phyloP scores from a whole-genome alignment of 2,888 invertebrate species.

The Neoascia interrupta region DNA sequence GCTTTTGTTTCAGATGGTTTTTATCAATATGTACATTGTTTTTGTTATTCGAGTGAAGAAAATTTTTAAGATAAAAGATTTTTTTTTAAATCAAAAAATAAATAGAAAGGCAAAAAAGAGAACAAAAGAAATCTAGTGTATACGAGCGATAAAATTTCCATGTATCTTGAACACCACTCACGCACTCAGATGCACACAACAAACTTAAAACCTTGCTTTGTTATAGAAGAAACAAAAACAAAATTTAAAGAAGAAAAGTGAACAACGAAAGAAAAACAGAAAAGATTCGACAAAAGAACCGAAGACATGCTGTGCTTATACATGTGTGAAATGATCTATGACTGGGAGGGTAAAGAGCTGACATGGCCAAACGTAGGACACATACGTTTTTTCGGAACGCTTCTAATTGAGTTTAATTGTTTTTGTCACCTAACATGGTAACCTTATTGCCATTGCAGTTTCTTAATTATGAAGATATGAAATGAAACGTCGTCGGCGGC shows the following conservation, averaged over 20 bases:
- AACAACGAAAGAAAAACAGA: slow-evolving; percentile 15
- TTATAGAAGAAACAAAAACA: slow-evolving; percentile 35
- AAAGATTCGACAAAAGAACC: too few species aligned
- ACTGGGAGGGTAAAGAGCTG: too few species aligned
- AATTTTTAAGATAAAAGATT: slow-evolving; percentile 33
- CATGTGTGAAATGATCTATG: slow-evolving; percentile 17
- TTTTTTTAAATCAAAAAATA: slow-evolving; percentile 18
- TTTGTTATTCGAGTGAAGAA: slow-evolving; percentile 4
- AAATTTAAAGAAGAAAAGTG: slow-evolving; percentile 33
- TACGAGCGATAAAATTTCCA: slow-evolving; percentile 9
- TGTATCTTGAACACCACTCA: slow-evolving; percentile 1
- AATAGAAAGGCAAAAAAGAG: slow-evolving; percentile 17
- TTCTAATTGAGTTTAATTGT: slow-evolving; percentile 26
- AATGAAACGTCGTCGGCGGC: too few species aligned
- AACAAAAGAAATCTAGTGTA: neutral
- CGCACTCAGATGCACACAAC: slow-evolving; percentile 22
- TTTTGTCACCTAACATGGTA: slow-evolving; percentile 32
- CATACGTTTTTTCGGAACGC: too few species aligned
- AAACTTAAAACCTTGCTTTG: slow-evolving; percentile 16
- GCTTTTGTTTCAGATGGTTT: slow-evolving; percentile 70
- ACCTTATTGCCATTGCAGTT: slow-evolving; percentile 34
- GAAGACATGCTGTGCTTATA: neutral
- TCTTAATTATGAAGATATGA: too few species aligned
- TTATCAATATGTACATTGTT: neutral
- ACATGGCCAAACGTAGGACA: too few species aligned